These are phyloP conservation scores for Bemisia tabaci DNA, from an alignment of 1,140 invertebrate genomes.

Conservation along the genomic window DNA sequence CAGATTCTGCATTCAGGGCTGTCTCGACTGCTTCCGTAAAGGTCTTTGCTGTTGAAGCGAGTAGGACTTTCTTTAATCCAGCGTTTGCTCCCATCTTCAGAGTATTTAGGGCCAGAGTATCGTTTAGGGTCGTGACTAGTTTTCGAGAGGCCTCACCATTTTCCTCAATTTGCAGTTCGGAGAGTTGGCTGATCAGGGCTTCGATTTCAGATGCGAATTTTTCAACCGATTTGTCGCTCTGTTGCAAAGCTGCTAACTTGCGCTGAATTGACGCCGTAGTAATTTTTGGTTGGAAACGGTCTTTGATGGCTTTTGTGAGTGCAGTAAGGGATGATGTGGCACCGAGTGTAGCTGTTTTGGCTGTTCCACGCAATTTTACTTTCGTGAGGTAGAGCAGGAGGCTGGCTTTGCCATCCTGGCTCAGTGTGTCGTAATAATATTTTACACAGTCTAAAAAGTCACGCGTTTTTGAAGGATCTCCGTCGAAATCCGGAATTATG, in stretches of 20 bases:
- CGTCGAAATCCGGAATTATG: neutral
- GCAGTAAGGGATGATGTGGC: neutral
- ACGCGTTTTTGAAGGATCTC: neutral
- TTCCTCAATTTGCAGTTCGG: neutral
- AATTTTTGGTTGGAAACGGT: neutral
- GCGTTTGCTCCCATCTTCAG: neutral
- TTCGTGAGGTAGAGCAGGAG: neutral
- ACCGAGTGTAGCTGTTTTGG: neutral
- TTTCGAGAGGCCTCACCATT: neutral
- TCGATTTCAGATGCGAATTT: neutral
- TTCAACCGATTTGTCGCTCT: neutral
- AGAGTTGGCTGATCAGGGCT: neutral
- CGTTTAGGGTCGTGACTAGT: neutral
- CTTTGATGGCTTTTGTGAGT: neutral
- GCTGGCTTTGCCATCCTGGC: neutral
- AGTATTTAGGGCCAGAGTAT: neutral
- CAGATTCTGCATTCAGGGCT: neutral
- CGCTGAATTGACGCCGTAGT: neutral
- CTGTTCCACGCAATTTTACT: neutral
- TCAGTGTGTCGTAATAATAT: neutral
- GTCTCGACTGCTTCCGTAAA: neutral
- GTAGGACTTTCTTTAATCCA: neutral
- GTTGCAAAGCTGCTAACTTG: neutral
- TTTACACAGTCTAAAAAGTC: neutral
- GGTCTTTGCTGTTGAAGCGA: neutral